A percentile compares a stretch with the other conserved stretches of the same genome.
Evolutionary conservation across 1,140 invertebrate genomes (phyloP).

Genomic region (Drosophila ficusphila): DNA sequence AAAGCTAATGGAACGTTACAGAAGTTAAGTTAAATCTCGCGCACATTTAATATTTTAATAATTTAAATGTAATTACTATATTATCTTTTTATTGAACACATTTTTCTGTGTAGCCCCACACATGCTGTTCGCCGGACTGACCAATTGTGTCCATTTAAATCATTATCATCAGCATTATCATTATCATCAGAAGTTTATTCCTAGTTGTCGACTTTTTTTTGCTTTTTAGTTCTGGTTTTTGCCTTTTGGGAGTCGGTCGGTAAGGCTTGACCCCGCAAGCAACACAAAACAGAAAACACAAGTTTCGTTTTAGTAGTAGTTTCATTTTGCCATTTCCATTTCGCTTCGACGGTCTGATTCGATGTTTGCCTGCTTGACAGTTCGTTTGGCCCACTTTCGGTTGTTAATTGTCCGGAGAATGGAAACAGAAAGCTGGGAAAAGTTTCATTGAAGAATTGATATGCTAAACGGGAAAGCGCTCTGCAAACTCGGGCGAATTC

Average conservation of each 20-base stretch:
- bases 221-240: neutral
- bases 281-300: constrained; percentile 30
- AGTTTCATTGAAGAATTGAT: constrained; percentile 23
- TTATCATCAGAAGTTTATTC: constrained; percentile 12
- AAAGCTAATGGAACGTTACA: too few relatives aligned
- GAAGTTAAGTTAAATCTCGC: too few relatives aligned
- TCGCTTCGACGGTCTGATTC: constrained; percentile 35
- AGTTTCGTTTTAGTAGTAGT: constrained; percentile 45
- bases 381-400: constrained; percentile 50
- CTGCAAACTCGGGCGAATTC: constrained; percentile 1
- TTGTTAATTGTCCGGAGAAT: constrained; percentile 33
- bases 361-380: constrained; percentile 39
- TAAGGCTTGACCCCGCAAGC: constrained; percentile 12
- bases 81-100: neutral
- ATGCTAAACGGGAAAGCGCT: neutral
- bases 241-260: neutral
- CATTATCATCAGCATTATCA: constrained; percentile 19
- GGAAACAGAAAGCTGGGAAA: constrained; percentile 18
- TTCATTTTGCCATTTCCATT: constrained; percentile 32
- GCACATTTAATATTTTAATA: too few relatives aligned
- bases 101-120: constrained; percentile 8
- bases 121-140: neutral
- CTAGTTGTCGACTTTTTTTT: constrained; percentile 7
- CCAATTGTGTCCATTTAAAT: constrained; percentile 16
- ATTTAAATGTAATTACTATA: too few relatives aligned